These are phyloP conservation scores for Sarcophaga bullata DNA, from an alignment of 1,140 invertebrate genomes.

Conservation along the genomic window DNA sequence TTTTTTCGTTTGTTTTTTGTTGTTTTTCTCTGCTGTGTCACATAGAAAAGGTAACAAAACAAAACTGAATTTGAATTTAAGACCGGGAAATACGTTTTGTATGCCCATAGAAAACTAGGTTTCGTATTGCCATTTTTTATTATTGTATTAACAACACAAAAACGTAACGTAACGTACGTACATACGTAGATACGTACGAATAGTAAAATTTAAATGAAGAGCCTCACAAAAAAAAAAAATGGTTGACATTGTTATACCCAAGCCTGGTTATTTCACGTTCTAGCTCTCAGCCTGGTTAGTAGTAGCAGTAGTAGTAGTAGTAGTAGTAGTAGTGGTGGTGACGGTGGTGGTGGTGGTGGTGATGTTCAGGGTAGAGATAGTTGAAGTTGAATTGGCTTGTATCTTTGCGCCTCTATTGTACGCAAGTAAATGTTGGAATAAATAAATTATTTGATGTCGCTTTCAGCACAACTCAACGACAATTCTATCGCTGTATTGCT, in stretches of 20 bases:
- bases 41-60: background rate
- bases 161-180: background rate
- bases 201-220: background rate
- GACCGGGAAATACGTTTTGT: constrained; percentile 8
- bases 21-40: too few species aligned
- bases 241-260: background rate
- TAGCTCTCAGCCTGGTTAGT: background rate
- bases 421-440: constrained; percentile 17
- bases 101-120: background rate
- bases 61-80: constrained; percentile 18
- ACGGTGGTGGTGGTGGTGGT: background rate
- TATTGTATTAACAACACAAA: background rate
- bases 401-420: background rate
- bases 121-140: background rate
- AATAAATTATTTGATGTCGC: constrained; percentile 23
- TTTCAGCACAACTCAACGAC: constrained; percentile 23
- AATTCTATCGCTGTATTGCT: constrained; percentile 8
- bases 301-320: background rate
- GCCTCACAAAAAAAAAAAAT: background rate
- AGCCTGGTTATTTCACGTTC: background rate
- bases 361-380: background rate
- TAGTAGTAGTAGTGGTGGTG: background rate
- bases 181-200: background rate
- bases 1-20: too few species aligned
- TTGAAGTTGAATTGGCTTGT: background rate